A percentile compares a stretch with the other conserved stretches of the same genome.
These are phyloP conservation scores for Danio kyathit DNA, from an alignment of 2,797 vertebrate species.

Conservation along the genomic window DNA sequence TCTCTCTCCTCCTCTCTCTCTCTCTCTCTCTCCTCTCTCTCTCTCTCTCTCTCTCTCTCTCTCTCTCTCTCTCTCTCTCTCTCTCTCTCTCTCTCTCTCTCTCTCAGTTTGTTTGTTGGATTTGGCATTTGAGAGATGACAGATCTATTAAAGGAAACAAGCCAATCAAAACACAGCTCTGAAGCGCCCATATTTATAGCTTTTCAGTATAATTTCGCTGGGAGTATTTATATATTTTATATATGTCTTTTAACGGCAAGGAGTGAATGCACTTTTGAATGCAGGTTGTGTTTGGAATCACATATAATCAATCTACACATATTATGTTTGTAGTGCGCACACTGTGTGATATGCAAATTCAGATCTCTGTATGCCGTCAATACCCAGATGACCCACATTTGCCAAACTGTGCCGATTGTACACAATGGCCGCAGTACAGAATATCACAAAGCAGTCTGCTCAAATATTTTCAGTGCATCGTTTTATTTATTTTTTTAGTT, in stretches of 20 bases:
- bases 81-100: neutral
- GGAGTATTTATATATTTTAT: neutral
- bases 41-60: no score
- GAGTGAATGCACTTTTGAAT: neutral
- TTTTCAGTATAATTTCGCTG: conserved; percentile 18
- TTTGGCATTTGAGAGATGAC: conserved; percentile 10
- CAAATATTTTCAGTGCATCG: neutral
- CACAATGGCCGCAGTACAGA: neutral
- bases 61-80: no score
- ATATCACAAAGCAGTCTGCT: neutral
- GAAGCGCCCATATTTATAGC: conserved; percentile 3
- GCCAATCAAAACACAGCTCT: conserved; percentile 19
- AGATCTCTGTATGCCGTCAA: neutral
- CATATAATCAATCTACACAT: neutral
- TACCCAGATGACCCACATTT: conserved; percentile 1
- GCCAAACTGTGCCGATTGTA: neutral
- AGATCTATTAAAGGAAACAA: conserved; percentile 25
- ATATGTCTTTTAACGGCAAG: neutral
- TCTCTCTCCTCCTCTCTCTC: no score
- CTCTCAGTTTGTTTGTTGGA: conserved; percentile 21
- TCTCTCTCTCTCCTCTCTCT: neutral
- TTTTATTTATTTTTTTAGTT: no score
- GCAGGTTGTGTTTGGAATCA: neutral
- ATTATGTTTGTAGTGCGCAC: neutral
- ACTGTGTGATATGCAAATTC: neutral